These are phyloP conservation scores for Phyllostomus hastatus DNA, from an alignment of 2,113 vertebrate genomes.

Conservation along the genomic window DNA sequence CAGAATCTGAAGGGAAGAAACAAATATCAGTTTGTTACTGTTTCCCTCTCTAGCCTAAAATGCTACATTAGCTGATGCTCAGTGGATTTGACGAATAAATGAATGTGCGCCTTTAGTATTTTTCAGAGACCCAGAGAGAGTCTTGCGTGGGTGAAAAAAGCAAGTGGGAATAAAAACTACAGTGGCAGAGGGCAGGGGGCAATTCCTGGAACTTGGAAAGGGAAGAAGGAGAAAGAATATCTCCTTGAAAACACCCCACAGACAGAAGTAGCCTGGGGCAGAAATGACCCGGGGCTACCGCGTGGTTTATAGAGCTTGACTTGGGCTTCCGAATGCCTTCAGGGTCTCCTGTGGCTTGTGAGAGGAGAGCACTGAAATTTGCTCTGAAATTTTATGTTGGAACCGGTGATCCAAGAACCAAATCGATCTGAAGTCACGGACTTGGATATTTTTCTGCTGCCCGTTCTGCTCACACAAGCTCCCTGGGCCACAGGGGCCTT, in stretches of 20 bases:
- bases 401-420: neutral
- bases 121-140: neutral
- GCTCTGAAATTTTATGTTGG: neutral
- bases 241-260: neutral
- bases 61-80: neutral
- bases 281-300: neutral
- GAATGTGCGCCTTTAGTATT: neutral
- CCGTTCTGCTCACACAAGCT: neutral
- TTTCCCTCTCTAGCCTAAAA: neutral
- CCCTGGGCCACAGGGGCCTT: rapidly evolving
- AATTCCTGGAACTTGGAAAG: neutral
- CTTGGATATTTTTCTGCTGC: neutral
- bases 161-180: neutral
- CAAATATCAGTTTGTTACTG: neutral
- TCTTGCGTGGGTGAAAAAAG: neutral
- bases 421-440: neutral
- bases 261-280: neutral
- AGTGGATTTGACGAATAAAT: neutral
- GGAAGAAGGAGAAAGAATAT: neutral
- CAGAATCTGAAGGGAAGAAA: neutral
- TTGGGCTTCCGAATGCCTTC: neutral
- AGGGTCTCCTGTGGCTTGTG: neutral
- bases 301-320: neutral
- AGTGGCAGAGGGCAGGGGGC: too few species aligned
- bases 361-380: neutral